Evolutionary conservation across 2,888 invertebrate genomes (phyloP), one percentile per base, ranked within the genome.

Genomic region (Nephrotoma appendiculata): DNA sequence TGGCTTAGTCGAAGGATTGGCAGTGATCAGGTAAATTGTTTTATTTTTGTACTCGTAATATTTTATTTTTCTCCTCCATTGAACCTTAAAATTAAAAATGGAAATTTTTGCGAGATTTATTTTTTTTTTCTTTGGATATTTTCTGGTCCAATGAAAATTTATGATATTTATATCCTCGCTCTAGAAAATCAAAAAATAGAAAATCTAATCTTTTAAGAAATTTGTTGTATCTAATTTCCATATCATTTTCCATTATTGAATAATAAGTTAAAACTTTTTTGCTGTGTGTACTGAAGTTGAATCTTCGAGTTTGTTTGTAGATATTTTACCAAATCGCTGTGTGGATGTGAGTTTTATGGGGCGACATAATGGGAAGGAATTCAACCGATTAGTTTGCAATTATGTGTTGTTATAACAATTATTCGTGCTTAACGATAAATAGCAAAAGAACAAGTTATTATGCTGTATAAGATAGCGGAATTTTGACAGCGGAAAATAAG

Each of bases 1-100:
- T 99, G 99, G 99, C 93, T 99, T 87, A 95, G 96, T 88, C 92
- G 96, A 88, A 93, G 95, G 5, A 92, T 93, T 86, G 92, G 92
- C 2, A 89, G 89, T 86, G 92, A 93, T 85, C 94, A 95, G 90
- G 94, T 93, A 89, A 43, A 71, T 71, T 71, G 31, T 31, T 71
- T 52, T 9, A 9, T 31, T 31, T 31, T 31, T 48, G 5, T 44
- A 11, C 7, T 44, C 5, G 11, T 1, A 44, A 44, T 71, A 2
- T 31, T 31, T 19, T 31, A 71, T 71, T 71, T 71, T 71, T 71
- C 71, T 71, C 71, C 71, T 71, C 71, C 71, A 71, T 31, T 71
- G 71, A 71, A 71, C 71, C 71, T 71, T 71, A 31, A 71, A 71
- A 71, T 71, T 71, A 71, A 31, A 31, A 71, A 71, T 71, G 31